phyloP scores from a whole-genome alignment of 2,797 vertebrate species.

The Miichthys miiuy region DNA sequence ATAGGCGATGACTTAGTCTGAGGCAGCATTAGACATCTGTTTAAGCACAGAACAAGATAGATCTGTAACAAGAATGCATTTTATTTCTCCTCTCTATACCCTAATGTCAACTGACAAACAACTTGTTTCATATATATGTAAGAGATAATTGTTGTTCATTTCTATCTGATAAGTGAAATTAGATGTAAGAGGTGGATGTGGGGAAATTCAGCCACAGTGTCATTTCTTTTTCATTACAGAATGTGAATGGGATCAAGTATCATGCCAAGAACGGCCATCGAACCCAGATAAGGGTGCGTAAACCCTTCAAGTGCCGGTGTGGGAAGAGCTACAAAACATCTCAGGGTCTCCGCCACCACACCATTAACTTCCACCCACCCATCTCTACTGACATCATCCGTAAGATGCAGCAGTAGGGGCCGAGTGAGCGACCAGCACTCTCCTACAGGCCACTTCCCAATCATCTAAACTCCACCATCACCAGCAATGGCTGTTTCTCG shows the following conservation, averaged over 20 bases:
- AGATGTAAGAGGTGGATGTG: not conserved
- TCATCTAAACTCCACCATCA: slow-evolving; percentile 87
- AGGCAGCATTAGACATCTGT: slow-evolving; percentile 57
- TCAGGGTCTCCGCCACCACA: slow-evolving; percentile 99
- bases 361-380: slow-evolving; percentile 98
- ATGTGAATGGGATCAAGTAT: slow-evolving; percentile 99
- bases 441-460: slow-evolving; percentile 65
- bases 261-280: slow-evolving; percentile 99
- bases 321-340: slow-evolving; percentile 99
- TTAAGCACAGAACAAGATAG: slow-evolving; percentile 47
- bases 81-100: slow-evolving; percentile 16
- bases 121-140: not conserved
- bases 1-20: slow-evolving; percentile 78
- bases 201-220: not conserved
- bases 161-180: too few species aligned
- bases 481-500: slow-evolving; percentile 85
- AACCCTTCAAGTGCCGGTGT: slow-evolving; percentile 98
- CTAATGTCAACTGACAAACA: not conserved
- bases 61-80: slow-evolving; percentile 33
- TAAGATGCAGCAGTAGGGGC: slow-evolving; percentile 95
- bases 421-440: slow-evolving; percentile 81
- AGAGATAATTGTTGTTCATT: not conserved
- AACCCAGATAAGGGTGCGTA: slow-evolving; percentile 97
- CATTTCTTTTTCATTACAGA: slow-evolving; percentile 82
- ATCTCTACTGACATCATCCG: slow-evolving; percentile 95